Base-by-base conservation (phyloP, 2,797 vertebrate genomes). In the Melanotaenia parkinsoni region DNA sequence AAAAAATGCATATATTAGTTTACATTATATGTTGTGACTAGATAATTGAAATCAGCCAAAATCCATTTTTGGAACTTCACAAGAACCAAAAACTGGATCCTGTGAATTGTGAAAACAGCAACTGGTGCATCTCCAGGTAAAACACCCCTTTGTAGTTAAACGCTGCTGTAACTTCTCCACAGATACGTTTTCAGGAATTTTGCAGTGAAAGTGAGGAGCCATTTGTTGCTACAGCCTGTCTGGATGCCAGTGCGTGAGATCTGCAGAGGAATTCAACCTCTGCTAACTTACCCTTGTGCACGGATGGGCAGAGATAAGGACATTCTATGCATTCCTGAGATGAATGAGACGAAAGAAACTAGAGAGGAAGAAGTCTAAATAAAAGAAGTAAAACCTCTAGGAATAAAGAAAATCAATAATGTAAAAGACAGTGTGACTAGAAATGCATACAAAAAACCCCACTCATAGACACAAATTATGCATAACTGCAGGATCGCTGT, bases 251-350 rank as follows among this genome's bases (percentile, higher is more conserved):
- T 50, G 69, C 67, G 63, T 43, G 74, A 20, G 76, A 85, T 82
- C 76, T 76, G 86, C 77, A 58, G 72, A 90, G 86, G 88, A 91
- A 93, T 92, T 89, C 76, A 75, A 76, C 86, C 91, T 84, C 88
- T 84, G 81, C 79, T 81, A 81, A 85, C 86, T 89, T 83, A 80
- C 64, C 66, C 80, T 82, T 65, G 79, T 88, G 90, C 90, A 88
- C 90, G 87, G 77, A 86, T 70, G 84, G 88, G 83, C 88, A 79
- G 74, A 90, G 91, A 93, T 93, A 90, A 92, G 87, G 85, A 86
- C 90, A 89, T 92, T 89, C 84, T 88, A 59, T 62, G 80, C 91
- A 93, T 94, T 94, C 93, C 89, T 87, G 70, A 85, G 70, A 82
- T 66, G 28, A 74, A 69, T 18, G 40, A 74, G 77, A 61, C 1